phyloP scores from a whole-genome alignment of 2,113 vertebrate species.

The Hoplias malabaricus region DNA sequence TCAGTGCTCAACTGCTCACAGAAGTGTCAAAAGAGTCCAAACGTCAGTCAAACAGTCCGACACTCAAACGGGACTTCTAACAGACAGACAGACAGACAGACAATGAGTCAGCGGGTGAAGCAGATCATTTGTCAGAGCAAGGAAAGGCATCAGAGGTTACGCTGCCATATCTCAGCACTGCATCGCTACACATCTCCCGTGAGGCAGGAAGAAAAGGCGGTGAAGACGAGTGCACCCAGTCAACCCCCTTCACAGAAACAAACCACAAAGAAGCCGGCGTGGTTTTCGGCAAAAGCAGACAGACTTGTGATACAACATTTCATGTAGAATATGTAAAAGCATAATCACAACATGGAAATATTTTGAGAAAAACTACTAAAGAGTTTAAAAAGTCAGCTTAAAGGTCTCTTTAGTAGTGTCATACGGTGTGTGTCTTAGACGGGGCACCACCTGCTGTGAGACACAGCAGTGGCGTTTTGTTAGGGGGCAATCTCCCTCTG shows the following conservation, averaged over 20 bases:
- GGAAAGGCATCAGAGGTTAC: slow-evolving; percentile 33
- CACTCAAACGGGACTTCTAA: too few relatives aligned
- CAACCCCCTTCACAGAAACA: not conserved
- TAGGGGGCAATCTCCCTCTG: not conserved
- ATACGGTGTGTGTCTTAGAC: not conserved
- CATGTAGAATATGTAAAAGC: not conserved
- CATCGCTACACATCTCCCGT: slow-evolving; percentile 19
- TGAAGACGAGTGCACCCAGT: not conserved
- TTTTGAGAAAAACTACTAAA: not conserved
- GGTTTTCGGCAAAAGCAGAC: not conserved
- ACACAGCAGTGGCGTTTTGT: slow-evolving; percentile 15
- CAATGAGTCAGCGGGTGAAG: slow-evolving; percentile 40
- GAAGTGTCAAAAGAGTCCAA: slow-evolving; percentile 61
- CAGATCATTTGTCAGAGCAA: slow-evolving; percentile 30
- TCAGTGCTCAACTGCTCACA: slow-evolving; percentile 21
- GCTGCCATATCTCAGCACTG: not conserved
- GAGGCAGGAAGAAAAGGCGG: not conserved
- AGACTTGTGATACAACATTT: not conserved
- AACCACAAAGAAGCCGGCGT: not conserved
- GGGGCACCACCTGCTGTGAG: not conserved
- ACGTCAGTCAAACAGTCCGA: slow-evolving; percentile 37
- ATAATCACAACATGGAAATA: not conserved
- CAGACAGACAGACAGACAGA: slow-evolving; percentile 27
- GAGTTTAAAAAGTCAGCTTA: not conserved
- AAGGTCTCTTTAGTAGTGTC: not conserved